phyloP scores from a whole-genome alignment of 2,888 invertebrate genomes.

The Hypercompe scribonia region DNA sequence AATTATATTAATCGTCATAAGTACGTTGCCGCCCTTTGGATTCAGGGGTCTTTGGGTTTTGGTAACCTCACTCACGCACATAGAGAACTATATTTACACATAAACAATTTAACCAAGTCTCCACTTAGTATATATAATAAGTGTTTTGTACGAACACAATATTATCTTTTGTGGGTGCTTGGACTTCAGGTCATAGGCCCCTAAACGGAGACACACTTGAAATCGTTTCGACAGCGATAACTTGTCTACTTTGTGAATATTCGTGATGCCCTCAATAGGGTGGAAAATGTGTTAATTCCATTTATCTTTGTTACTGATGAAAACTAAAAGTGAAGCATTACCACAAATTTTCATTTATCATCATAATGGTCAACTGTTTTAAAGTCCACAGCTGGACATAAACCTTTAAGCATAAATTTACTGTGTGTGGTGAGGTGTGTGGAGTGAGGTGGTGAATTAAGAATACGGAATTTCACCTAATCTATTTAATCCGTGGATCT shows the following conservation, averaged over 20 bases:
- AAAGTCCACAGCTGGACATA: too few species aligned
- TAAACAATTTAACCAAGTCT: not conserved
- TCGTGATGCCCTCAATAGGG: not conserved
- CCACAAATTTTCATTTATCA: too few species aligned
- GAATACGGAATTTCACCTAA: too few species aligned
- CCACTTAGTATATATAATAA: not conserved
- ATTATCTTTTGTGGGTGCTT: not conserved
- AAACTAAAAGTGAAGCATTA: too few species aligned
- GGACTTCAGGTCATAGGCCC: not conserved
- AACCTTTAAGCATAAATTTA: too few species aligned
- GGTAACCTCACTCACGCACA: not conserved
- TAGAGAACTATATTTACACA: not conserved
- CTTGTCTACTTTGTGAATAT: not conserved
- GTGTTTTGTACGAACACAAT: not conserved
- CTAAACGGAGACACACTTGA: not conserved
- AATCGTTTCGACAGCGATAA: not conserved
- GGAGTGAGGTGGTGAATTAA: too few species aligned
- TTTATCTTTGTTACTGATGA: too few species aligned
- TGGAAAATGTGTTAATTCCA: not conserved
- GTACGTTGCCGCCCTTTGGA: too few species aligned
- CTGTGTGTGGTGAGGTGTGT: too few species aligned
- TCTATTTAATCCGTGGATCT: too few species aligned
- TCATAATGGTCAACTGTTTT: too few species aligned
- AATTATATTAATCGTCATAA: not conserved
- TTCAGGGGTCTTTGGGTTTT: not conserved